These are phyloP conservation scores for Darevskia mixta DNA, from an alignment of 2,797 vertebrate species.

Conservation along the genomic window DNA sequence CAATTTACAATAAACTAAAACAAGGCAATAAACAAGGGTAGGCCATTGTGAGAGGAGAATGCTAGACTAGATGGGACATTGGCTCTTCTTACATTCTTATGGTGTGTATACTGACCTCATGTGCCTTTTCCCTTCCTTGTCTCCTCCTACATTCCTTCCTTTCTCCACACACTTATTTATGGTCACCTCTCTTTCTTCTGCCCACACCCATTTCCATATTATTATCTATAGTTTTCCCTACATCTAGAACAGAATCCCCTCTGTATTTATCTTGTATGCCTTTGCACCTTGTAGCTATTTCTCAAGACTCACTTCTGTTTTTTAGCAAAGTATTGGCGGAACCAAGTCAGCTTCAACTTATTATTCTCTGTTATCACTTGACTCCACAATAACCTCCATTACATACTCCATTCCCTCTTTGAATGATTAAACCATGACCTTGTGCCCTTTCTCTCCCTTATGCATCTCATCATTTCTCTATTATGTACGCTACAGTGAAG, in stretches of 20 bases:
- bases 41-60: no score
- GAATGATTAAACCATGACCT: neutral
- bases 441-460: neutral
- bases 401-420: neutral
- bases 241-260: no score
- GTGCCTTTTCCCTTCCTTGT: neutral
- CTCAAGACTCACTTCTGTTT: neutral
- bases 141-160: neutral
- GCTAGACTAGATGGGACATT: no score
- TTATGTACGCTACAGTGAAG: neutral
- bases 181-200: neutral
- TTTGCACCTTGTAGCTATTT: no score
- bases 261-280: neutral
- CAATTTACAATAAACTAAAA: neutral
- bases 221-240: neutral
- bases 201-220: neutral
- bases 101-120: neutral
- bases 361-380: neutral
- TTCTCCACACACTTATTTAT: neutral
- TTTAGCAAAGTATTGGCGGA: neutral
- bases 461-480: neutral
- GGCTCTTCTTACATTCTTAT: neutral
- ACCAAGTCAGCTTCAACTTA: neutral
- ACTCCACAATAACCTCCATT: neutral
- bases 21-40: neutral